Evolutionary conservation across 2,113 vertebrate species (phyloP), one percentile per base, ranked within the genome.

Genomic region (Marmota flaviventris): DNA sequence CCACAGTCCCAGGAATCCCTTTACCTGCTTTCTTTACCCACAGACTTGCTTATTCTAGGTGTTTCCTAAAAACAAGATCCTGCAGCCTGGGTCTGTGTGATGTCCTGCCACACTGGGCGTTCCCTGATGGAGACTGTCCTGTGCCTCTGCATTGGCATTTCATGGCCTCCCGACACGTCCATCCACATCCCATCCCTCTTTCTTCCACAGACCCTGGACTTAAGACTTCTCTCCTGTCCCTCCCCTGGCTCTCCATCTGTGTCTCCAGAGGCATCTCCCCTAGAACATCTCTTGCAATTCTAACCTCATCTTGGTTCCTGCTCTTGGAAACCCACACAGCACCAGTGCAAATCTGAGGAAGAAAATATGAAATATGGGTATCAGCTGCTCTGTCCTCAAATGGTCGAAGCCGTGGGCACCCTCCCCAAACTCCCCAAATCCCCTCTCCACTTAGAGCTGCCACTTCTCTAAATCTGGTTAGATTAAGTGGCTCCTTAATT

Each of bases 141-240:
- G 18, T 5, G 5, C 67, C 13, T 61, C 25, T 61, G 8, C 18
- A 2, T 6, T 29, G 34, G 53, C 16, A 4, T 51, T 92, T 48
- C 27, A 3, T 25, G 34, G 7, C 32, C 17, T 1, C 17, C 32
- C 9, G n/a, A 86, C 39, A 1, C 2, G 14, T 22, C 72, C 8
- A 0, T 9, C 11, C 75, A 5, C 3, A 2, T 8, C 11, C 25
- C 2, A 0, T 5, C 2, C 29, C 5, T 48, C 79, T 73, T 39
- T 37, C 22, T 25, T 18, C 32, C 34, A 5, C 11, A 37, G 22
- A 20, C 17, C 8, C 1, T 18, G 42, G 24, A 65, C 27, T 51
- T 56, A 83, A 12, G 32, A 9, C 7, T 58, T 3, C 13, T 13
- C 37, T 70, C 1, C 0, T 11, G 5, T 29, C 29, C 45, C 16